These are phyloP conservation scores for Aramus guarauna DNA, from an alignment of 2,113 vertebrate species.

Conservation along the genomic window DNA sequence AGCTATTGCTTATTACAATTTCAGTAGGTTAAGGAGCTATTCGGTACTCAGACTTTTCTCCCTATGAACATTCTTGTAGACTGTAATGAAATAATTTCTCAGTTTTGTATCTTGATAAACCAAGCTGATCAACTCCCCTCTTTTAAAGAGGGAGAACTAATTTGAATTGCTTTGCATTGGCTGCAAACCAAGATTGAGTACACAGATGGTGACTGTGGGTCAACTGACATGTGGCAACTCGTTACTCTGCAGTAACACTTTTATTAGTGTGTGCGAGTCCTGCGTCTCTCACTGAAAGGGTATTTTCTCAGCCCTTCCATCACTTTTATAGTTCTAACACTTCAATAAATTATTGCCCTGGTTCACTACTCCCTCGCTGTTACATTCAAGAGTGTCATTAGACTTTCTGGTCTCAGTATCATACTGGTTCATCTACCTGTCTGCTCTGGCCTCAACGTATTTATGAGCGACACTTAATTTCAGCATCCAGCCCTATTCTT, in stretches of 20 bases:
- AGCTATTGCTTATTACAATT: background rate
- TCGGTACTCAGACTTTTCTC: background rate
- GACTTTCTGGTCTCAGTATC: background rate
- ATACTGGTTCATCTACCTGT: background rate
- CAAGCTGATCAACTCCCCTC: background rate
- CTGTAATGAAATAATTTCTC: background rate
- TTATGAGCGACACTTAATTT: background rate
- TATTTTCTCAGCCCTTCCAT: constrained; percentile 10
- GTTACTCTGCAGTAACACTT: background rate
- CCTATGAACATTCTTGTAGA: background rate
- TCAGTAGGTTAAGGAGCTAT: background rate
- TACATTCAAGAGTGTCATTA: background rate
- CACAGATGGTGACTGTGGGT: constrained; percentile 9
- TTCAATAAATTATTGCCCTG: background rate
- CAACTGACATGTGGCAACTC: background rate
- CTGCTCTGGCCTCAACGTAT: background rate
- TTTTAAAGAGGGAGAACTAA: background rate
- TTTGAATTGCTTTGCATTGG: background rate
- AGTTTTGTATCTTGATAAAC: background rate
- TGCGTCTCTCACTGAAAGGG: background rate
- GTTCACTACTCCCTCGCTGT: background rate
- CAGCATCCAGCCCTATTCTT: background rate
- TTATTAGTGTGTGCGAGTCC: background rate
- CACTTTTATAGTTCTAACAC: background rate
- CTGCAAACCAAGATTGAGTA: background rate